These are phyloP conservation scores for Sussaba pulchella DNA, from an alignment of 2,888 invertebrate species.

Conservation along the genomic window DNA sequence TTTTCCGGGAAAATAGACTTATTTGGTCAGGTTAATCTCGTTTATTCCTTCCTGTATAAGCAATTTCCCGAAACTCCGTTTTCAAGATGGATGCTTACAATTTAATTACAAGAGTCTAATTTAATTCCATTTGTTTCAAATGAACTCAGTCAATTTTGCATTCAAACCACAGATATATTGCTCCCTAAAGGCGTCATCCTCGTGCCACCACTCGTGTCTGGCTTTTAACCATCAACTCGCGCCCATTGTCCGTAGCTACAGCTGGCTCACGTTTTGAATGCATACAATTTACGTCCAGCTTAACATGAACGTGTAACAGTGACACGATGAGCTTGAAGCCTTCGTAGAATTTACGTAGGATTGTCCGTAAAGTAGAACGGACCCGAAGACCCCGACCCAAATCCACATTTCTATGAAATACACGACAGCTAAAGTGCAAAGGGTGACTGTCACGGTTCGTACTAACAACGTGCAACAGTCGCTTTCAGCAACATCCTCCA, in stretches of 20 bases:
- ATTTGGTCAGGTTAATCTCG: too few species aligned
- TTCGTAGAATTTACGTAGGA: background rate
- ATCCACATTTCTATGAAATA: constrained; percentile 59
- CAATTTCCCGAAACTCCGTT: too few species aligned
- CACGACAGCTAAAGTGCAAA: background rate
- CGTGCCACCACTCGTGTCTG: background rate
- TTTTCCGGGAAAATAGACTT: too few species aligned
- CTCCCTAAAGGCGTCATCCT: constrained; percentile 2
- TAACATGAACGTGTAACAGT: background rate
- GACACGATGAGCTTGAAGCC: background rate
- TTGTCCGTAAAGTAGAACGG: constrained; percentile 55
- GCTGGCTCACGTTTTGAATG: background rate
- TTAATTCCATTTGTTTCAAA: too few species aligned
- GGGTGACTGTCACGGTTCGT: constrained; percentile 1
- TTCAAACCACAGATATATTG: too few species aligned
- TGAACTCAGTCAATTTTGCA: too few species aligned
- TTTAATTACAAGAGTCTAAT: too few species aligned
- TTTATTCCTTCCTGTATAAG: too few species aligned
- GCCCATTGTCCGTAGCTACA: background rate
- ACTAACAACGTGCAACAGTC: background rate
- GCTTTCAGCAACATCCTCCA: background rate
- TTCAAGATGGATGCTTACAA: too few species aligned
- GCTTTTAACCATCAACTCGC: background rate
- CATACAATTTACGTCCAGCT: background rate
- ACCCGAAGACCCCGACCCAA: constrained; percentile 55